Percentiles rank a stretch among this genome's conserved stretches.
Conservation (phyloP, 2,888 invertebrate species). For the Oxycera nigricornis region DNA sequence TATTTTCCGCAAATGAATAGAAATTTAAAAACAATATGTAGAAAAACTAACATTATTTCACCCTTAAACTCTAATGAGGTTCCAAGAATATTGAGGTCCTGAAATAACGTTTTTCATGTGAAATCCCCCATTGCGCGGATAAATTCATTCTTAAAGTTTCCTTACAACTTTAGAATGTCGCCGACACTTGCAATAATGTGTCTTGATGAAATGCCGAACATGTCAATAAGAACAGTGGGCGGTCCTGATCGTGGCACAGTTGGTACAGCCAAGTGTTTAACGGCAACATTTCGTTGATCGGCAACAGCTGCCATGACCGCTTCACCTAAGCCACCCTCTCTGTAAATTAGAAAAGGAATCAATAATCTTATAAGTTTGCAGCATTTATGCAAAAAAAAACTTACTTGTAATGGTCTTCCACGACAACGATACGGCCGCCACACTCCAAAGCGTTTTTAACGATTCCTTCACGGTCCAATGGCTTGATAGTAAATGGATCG, state of each 20-base stretch:
- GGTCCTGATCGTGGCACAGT: conserved; percentile 93
- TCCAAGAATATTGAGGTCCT: conserved; percentile 2
- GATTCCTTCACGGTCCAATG: conserved; percentile 83
- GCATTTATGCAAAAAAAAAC: conserved; percentile 62
- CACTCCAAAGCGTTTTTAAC: conserved; percentile 77
- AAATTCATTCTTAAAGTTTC: not conserved
- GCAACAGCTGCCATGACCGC: conserved; percentile 87
- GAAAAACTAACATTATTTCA: conserved; percentile 18
- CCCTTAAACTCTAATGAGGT: conserved; percentile 36
- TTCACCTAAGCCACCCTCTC: conserved; percentile 90
- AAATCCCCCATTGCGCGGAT: not conserved
- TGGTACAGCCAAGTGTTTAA: conserved; percentile 81
- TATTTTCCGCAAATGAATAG: not conserved
- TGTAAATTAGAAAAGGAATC: conserved; percentile 47
- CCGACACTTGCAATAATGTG: conserved; percentile 77
- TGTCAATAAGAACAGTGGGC: conserved; percentile 82
- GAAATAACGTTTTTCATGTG: conserved; percentile 11
- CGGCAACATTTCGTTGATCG: conserved; percentile 71
- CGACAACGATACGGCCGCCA: conserved; percentile 85
- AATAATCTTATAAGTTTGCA: not conserved
- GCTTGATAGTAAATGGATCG: conserved; percentile 97
- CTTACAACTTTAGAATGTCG: conserved; percentile 67
- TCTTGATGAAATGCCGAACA: conserved; percentile 86
- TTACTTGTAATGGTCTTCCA: conserved; percentile 97
- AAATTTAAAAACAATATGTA: conserved; percentile 7